Evolutionary conservation across 2,888 invertebrate species (phyloP), one percentile per base, ranked within the genome.

Genomic region (Schizaphis graminum): DNA sequence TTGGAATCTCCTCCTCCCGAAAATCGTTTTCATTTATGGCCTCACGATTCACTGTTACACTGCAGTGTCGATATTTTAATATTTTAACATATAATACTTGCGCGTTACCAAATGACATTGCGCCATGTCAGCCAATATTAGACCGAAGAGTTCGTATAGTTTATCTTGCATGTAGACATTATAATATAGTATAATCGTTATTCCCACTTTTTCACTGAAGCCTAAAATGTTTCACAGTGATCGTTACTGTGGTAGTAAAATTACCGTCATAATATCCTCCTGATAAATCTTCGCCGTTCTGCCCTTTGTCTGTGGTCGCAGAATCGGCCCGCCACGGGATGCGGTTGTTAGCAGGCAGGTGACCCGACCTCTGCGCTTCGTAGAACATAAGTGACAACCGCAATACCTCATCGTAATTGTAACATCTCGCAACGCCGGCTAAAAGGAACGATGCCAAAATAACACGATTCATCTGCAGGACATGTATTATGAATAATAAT

Each of bases 201-300:
- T 47, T 28, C 4, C 21, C 21, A 4, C 11, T 47, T 44, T 44
- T 85, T 10, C 11, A 44, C n/a, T n/a, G 61, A 13, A 67, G 61
- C 28, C n/a, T 44, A 85, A 44, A 11, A 41, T 1, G 85, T 10
- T 26, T 85, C 7, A 4, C 35, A 16, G 35, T 77, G 21, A 77
- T 77, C 28, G 1, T 44, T 24, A n/a, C 28, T 28, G 44, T 44
- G 21, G 26, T 44, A n/a, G n/a, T n/a, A 87, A 87, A 94, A 95
- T 95, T 95, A 97, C 97, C 97, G 95, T 97, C 97, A 95, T 97
- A 97, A 95, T 97, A 97, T 57, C 97, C 97, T 77, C 97, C 97
- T 84, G 96, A 96, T 84, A 97, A 95, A 95, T 97, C 97, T 95
- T 96, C 96, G 44, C 96, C 96, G 94, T 96, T 96, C 35, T 95